Base-by-base conservation (phyloP, 2,797 vertebrate genomes). In the Oreochromis grahami region DNA sequence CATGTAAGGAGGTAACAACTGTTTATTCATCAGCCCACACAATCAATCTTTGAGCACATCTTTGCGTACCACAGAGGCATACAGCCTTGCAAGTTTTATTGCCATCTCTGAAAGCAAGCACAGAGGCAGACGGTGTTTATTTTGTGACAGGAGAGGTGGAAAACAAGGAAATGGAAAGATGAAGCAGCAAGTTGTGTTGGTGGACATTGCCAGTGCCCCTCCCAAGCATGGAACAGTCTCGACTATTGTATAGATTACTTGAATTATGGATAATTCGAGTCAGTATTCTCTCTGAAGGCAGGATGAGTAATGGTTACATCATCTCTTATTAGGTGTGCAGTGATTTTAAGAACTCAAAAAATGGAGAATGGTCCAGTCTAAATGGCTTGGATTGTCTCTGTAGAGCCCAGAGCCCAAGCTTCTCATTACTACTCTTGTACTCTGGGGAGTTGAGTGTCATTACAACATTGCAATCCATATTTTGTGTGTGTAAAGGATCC, bases 1-100 rank as follows among this genome's bases (percentile, higher is more conserved):
- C 84, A 43, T 86, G 36, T 82, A 81, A 83, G 82, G 52, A 91
- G 86, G 87, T 87, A 92, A 90, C 86, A 88, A 91, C 87, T 86
- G 92, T 89, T 91, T 92, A 90, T 92, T 93, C 79, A 86, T 93
- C 90, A 78, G 86, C 94, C 92, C 89, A 93, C 94, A 79, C 84
- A 92, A 87, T 92, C 91, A 68, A 82, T 93, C 88, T 82, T 91
- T 77, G 74, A 87, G 88, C 87, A 83, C 32, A 63, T 91, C 86
- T 91, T 88, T 87, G 81, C 86, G 82, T 79, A 85, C 87, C 92
- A 50, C 84, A 9, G 83, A 93, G 85, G 84, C 84, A 80, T 26
- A 78, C 83, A 85, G 84, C 84, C 89, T 88, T 87, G 82, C 84
- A 77, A 81, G 81, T 91, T 91, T 91, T 91, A 93, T 94, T 92